Evolutionary conservation across 2,888 invertebrate genomes (phyloP), one percentile per base, ranked within the genome.

Genomic region (Hydrotaea diabolus): DNA sequence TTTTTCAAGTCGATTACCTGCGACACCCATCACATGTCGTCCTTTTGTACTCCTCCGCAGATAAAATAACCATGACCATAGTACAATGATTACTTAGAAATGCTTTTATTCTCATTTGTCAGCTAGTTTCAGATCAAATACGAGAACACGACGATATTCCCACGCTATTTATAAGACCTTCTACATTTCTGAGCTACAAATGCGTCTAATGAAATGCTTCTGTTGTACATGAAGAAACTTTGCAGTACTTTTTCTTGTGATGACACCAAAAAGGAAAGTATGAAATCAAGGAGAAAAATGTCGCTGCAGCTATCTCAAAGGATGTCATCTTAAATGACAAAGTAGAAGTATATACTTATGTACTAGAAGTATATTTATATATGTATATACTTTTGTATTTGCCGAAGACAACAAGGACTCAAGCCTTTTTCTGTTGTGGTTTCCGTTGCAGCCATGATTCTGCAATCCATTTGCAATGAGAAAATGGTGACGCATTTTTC

Each of bases 261-360:
- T 21, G 26, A 39, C 53, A 64, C 21, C 11, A 17, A 69, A 17
- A 39, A 13, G 3, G 3, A 43, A 49, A 39, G 39, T 8, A 57
- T 19, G 21, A 21, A 73, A 73, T 31, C n/a, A 77, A 69, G 55
- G 57, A 69, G 59, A 43, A 46, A 59, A 43, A 69, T 43, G 69
- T 62, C 71, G 59, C 49, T 77, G 77, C 49, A 71, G 73, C 72
- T 62, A 62, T 62, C 62, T 49, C 36, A n/a, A 46, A 53, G 53
- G 66, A 55, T 73, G 66, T 74, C 66, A 79, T 66, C 39, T 57
- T 57, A 73, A 17, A 78, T 39, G 53, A 66, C 36, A 66, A 39
- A 39, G 43, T 43, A 39, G 66, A 66, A 66, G 39, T 66, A 43
- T 17, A 26, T 26, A 31, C 26, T 31, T 39, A 39, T 8, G 9